Evolutionary conservation across 1,140 invertebrate species (phyloP), one percentile per base, ranked within the genome.

Genomic region (Halesus radiatus): DNA sequence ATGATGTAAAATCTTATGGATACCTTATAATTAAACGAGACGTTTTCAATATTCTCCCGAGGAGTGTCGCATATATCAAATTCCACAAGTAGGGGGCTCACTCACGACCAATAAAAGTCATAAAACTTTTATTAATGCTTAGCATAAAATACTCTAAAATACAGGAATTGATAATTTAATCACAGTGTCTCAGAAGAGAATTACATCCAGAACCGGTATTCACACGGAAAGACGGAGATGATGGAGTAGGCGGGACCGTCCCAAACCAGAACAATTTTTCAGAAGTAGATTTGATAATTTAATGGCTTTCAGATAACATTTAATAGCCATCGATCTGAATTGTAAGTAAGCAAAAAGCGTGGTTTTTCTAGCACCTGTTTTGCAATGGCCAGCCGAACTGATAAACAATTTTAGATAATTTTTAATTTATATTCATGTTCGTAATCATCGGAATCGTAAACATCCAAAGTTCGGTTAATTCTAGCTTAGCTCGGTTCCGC

Each of bases 391-490:
- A 62, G 52, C 66, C 20, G 22, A 16, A 53, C 64, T 26, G 68
- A 82, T 77, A 75, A 53, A 80, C 81, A 80, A 79, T 82, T 82
- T 80, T 37, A 75, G 81, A 82, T 82, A 82, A 82, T 82, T 82
- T 82, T 82, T 82, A 82, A 82, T 82, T 82, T 82, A 80, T 82
- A 82, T 82, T 80, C 81, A 82, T 78, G 78, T 78, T 80, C 60
- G 70, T 54, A 68, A 78, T 78, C 76, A 70, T 66, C 64, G 26
- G 54, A 78, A 78, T 72, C 76, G 26, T 54, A 68, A 78, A 78
- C 66, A 78, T 68, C 70, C 45, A 16, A 32, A 52, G 60, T 64
- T 72, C 52, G 62, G 29, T 68, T 37, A 37, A 62, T 68, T 78
- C 64, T 18, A 70, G 76, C 56, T 76, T 76, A 20, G 74, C 74